Evolutionary conservation across 2,113 vertebrate species (phyloP), one percentile per base, ranked within the genome.

Genomic region (Hippocampus barbouri): DNA sequence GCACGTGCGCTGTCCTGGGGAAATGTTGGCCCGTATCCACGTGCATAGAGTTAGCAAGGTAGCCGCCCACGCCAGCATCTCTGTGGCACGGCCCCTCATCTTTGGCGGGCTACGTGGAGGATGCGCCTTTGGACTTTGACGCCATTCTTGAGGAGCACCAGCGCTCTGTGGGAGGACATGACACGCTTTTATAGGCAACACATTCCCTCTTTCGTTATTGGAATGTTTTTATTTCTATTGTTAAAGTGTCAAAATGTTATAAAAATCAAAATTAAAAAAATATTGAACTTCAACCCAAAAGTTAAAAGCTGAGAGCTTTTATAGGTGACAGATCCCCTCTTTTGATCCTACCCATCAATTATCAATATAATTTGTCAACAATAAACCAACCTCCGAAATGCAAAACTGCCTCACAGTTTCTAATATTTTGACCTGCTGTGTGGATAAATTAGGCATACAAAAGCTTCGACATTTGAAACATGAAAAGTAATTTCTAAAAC

Each of bases 1-100:
- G 76, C 95, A 98, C 51, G 83, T 38, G 71, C 75, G 68, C 72
- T 86, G 77, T 71, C 86, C 90, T 38, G 64, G 81, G 45, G 77
- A 80, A 27, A 72, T 65, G 54, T 81, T 80, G 60, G 76, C 88
- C 72, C 85, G 91, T 69, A 90, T 86, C 90, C 90, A 93, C 71
- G 89, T 73, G 77, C 85, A 93, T 74, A 86, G 53, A 71, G 87
- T 83, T 80, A 92, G 77, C 68, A 91, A 65, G 64, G 79, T 70
- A 25, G 80, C 83, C 85, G 79, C 83, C 85, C 83, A 78, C 71
- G 77, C 79, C 79, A 91, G 76, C 92, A 93, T 94, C 79, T 92
- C 90, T 88, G 86, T 82, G 77, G 57, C 82, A 71, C 83, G 74
- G 78, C 75, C 76, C 79, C 47, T 60, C 5, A 71, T 49, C 70